Evolutionary conservation across 2,888 invertebrate species (phyloP), one percentile per base, ranked within the genome.

Genomic region (Sisyra terminalis): DNA sequence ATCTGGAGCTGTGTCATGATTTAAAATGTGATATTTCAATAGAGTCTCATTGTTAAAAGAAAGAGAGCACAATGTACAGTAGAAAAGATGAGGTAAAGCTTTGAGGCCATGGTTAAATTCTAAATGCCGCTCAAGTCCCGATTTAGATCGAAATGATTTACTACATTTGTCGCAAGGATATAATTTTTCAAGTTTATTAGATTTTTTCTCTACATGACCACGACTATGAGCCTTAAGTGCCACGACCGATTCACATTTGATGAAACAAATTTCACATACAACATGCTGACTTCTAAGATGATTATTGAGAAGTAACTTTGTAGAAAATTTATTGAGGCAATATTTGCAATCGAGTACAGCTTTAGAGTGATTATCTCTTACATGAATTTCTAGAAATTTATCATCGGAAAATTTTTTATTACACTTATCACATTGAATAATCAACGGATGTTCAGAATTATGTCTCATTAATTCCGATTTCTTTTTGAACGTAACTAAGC

Each of bases 171-270:
- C 9, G 14, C 40, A 40, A 14, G n/a, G 9, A 2, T 30, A 30
- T 18, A 16, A 11, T 39, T 16, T 13, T 4, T n/a, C 13, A 10
- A n/a, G 16, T 24, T 24, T 24, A 7, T 24, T 24, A 40, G 13
- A 13, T 30, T n/a, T 40, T 9, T 40, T 30, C 8, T 9, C 14
- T 9, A 10, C 11, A 31, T 75, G 75, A 45, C 67, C 64, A 18
- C 63, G 57, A 43, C 58, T 53, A 52, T 74, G 74, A 1, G 69
- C 57, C 36, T 64, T 58, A 47, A 71, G 54, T 50, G 71, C 69
- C 29, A 57, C 55, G 41, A 63, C 65, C 8, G 66, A 60, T 9
- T 52, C 52, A 53, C 73, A 74, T 2, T 54, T 58, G 44, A 66
- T 66, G 0, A 62, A 63, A 48, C 75, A 73, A 2, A 56, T 50